Base-by-base conservation (phyloP, 2,113 vertebrate species). In the Phylloscopus trochilus region DNA sequence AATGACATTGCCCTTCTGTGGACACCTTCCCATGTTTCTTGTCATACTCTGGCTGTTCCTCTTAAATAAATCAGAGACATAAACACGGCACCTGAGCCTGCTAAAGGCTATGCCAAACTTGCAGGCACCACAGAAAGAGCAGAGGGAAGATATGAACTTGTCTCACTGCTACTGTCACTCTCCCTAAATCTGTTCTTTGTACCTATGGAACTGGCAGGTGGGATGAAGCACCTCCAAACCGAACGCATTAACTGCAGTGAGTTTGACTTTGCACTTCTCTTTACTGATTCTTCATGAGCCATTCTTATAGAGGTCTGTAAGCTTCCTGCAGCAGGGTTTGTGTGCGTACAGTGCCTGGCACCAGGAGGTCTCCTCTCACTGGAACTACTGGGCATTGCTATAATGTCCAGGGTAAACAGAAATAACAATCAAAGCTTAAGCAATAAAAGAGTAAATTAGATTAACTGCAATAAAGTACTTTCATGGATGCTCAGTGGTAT, bases 161-260 rank as follows among this genome's bases (percentile, higher is more conserved):
- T 47, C 0, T 0, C 21, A 35, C 19, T 4, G 2, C 53, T 43
- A 15, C 47, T 2, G 0, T 37, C 6, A 2, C 46, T 79, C 49
- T 49, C 15, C 14, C 8, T 51, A 64, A 31, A 59, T 41, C 43
- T n/a, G 5, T 75, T 64, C 58, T 72, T 37, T 24, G 30, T 44
- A 46, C 33, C 8, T 2, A 3, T 22, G 56, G 52, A 31, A 46
- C 1, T 14, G 46, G 33, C n/a, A 30, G 49, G 23, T 6, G 33
- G 19, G 13, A 6, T 47, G 49, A 77, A 68, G 35, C 56, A 23
- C 33, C 47, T 88, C 58, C 68, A 18, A 56, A 55, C 8, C 15
- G 20, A 43, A 37, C 0, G 2, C 1, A 1, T 69, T 66, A 41
- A 19, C 13, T 37, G 10, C 24, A 12, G 1, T 3, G 47, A 53